These are phyloP conservation scores for Mycteria americana DNA, from an alignment of 2,797 vertebrate species.

Conservation along the genomic window DNA sequence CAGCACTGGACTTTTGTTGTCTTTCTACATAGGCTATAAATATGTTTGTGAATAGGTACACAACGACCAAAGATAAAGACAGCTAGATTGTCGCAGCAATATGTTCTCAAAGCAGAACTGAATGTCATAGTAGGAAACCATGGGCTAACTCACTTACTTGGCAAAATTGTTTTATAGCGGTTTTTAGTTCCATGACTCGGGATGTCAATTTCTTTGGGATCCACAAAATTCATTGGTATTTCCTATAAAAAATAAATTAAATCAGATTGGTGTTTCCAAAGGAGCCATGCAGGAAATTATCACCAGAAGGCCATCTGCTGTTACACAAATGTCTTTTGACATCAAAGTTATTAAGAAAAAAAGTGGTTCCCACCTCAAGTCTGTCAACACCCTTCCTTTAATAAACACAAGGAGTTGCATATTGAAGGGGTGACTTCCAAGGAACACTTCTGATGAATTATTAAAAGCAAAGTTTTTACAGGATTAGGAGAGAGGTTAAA, in stretches of 20 bases:
- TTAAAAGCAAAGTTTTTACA: constrained; percentile 8
- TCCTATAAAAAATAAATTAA: constrained; percentile 81
- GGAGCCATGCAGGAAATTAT: constrained; percentile 63
- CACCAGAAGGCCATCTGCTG: constrained; percentile 56
- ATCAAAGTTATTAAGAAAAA: constrained; percentile 68
- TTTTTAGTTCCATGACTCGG: constrained; percentile 96
- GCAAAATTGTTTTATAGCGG: constrained; percentile 95
- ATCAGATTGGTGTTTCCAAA: constrained; percentile 62
- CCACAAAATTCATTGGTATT: constrained; percentile 99
- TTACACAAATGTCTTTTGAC: constrained; percentile 39
- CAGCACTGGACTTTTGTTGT: neutral
- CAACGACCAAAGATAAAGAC: neutral
- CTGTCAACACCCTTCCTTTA: constrained; percentile 71
- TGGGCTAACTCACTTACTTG: constrained; percentile 83
- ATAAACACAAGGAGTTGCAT: constrained; percentile 50
- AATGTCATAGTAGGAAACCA: neutral
- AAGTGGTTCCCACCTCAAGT: constrained; percentile 51
- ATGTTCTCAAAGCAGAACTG: neutral
- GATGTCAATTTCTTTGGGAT: constrained; percentile 93
- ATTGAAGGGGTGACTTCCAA: constrained; percentile 43
- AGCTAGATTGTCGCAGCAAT: neutral
- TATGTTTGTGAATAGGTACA: neutral
- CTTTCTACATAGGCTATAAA: neutral
- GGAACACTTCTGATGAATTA: constrained; percentile 36
- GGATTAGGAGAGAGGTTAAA: constrained; percentile 4